phyloP scores from a whole-genome alignment of 2,113 vertebrate species.

The Calyptommatus sinebrachiatus region DNA sequence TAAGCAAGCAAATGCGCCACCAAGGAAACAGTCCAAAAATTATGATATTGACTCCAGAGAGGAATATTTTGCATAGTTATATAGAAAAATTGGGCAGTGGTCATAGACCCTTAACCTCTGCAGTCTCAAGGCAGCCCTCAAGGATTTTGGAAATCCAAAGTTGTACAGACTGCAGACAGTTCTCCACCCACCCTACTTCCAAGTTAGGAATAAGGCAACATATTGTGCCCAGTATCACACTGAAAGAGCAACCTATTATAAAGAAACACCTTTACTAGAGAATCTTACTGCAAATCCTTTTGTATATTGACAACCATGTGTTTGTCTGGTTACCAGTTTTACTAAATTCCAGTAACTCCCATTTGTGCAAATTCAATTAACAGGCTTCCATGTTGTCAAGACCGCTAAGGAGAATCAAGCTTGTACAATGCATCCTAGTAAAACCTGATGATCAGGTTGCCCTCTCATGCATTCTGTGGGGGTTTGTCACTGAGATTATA shows the following conservation, averaged over 20 bases:
- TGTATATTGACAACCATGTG: not conserved
- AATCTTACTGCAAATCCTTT: too few species aligned
- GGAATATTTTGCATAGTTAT: too few species aligned
- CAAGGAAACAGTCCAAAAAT: too few species aligned
- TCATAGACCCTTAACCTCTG: not conserved
- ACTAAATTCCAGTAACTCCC: too few species aligned
- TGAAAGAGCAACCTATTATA: not conserved
- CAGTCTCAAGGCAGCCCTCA: not conserved
- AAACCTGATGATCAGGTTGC: constrained; percentile 7
- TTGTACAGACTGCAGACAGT: not conserved
- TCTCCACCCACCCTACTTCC: not conserved
- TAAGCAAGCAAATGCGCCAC: too few species aligned
- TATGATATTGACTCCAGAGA: too few species aligned
- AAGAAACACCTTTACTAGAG: not conserved
- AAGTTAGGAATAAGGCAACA: not conserved
- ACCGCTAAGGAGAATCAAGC: not conserved
- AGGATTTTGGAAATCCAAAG: too few species aligned
- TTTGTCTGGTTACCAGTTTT: not conserved
- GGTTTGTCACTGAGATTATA: not conserved
- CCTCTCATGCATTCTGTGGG: not conserved
- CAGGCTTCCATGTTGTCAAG: not conserved
- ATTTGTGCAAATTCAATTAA: not conserved
- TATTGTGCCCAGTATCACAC: not conserved
- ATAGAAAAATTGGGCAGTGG: too few species aligned
- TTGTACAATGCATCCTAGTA: not conserved